Evolutionary conservation across 2,797 vertebrate species (phyloP).

Genomic region (Hippocampus kuda): DNA sequence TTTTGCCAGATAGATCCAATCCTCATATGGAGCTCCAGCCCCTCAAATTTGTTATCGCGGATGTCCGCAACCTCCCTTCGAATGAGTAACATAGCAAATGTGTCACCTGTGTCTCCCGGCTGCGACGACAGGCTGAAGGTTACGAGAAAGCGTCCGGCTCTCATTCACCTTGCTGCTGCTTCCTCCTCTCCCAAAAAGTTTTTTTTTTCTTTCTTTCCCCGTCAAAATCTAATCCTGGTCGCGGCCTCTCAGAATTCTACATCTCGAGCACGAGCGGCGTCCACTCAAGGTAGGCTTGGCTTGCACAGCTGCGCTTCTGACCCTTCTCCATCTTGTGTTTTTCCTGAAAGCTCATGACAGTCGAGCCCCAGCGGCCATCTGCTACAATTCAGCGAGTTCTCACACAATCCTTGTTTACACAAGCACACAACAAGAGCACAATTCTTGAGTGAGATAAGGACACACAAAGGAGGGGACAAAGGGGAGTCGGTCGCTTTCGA

Average conservation of each 20-base stretch:
- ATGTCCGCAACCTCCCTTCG: constrained; percentile 54
- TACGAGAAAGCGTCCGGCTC: constrained; percentile 49
- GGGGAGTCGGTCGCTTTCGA: constrained; percentile 40
- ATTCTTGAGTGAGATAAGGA: constrained; percentile 64
- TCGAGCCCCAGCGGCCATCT: constrained; percentile 65
- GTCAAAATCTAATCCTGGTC: constrained; percentile 43
- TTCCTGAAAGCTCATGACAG: constrained; percentile 62
- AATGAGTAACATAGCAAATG: constrained; percentile 56
- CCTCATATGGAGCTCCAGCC: neutral
- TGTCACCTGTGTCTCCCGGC: constrained; percentile 57
- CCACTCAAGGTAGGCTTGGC: constrained; percentile 54
- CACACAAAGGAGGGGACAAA: constrained; percentile 50
- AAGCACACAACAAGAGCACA: constrained; percentile 69
- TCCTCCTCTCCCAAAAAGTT: neutral
- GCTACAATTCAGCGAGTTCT: constrained; percentile 61
- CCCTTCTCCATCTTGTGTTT: constrained; percentile 52
- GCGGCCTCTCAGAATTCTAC: constrained; percentile 50
- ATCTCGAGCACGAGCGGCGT: constrained; percentile 48
- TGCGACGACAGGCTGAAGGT: constrained; percentile 58
- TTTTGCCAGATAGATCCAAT: too few relatives aligned
- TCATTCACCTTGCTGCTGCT: constrained; percentile 30
- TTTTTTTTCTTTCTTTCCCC: too few relatives aligned
- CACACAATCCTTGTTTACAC: constrained; percentile 68
- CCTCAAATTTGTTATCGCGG: neutral
- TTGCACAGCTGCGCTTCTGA: constrained; percentile 54